Evolutionary conservation across 2,113 vertebrate genomes (phyloP), one percentile per base, ranked within the genome.

Genomic region (Oryzias melastigma): DNA sequence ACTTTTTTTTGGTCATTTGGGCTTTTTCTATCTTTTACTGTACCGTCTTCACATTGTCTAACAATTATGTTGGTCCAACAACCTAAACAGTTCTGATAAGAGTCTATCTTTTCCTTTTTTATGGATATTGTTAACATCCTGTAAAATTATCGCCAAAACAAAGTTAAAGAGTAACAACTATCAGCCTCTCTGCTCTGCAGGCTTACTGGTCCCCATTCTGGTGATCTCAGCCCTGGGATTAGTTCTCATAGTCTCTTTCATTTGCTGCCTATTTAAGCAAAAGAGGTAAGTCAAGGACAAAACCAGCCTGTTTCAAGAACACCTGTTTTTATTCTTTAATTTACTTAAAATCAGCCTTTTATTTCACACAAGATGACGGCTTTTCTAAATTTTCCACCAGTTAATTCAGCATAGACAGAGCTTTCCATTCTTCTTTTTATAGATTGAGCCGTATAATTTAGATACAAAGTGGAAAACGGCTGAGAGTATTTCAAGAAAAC

Each of bases 221-320:
- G 73, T 92, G 77, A 87, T 77, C 41, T 90, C 90, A 7, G 1
- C 85, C 56, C 64, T 97, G 14, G 93, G 90, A 71, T 64, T 91
- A 53, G 58, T 91, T 54, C 24, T 92, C 24, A 64, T 93, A 68
- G 71, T 92, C n/a, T 83, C 77, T 7, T 63, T 89, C 58, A 71
- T 84, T 1, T 76, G 88, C 48, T 96, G 90, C 74, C 71, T 96
- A 40, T 82, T 94, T n/a, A 90, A 83, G 71, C 92, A 80, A 73
- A 93, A 86, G 81, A 91, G 94, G 95, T 97, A 81, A 90, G 91
- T 58, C 24, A 49, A 52, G 8, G 17, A 8, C 1, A 52, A 71
- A 55, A 59, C 42, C 7, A 19, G 58, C 3, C 25, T 10, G 18
- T 51, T 20, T 24, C 40, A 50, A 62, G 20, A 48, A 5, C 3